Base-by-base conservation (phyloP, 2,797 vertebrate species). In the Onychomys leucogaster region DNA sequence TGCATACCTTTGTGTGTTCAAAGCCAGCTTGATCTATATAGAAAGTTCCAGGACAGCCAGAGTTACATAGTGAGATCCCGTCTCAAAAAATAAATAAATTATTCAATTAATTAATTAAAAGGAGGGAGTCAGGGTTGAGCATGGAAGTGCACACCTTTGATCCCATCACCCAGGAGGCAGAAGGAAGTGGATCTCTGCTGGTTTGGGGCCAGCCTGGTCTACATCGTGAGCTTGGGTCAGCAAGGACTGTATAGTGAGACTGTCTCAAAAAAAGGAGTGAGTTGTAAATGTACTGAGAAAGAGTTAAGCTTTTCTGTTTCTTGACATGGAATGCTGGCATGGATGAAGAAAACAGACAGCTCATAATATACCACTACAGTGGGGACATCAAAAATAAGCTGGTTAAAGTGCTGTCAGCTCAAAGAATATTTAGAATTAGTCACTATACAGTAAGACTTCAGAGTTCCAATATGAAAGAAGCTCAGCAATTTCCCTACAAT, bases 401-500 rank as follows among this genome's bases (percentile, higher is more conserved):
- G 34, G 37, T 46, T 84, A 92, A 49, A 55, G 25, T 84, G 61
- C 25, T 94, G 77, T 81, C 76, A 61, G 10, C 76, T 89, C n/a
- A 89, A 57, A 91, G 37, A 81, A 41, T 83, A 82, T n/a, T 94
- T 95, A 91, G 89, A 59, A 82, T 85, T 67, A 88, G n/a, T 80
- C 29, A 76, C 21, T 75, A 2, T 27, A 25, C 3, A 69, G 61
- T 17, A 82, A 55, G 75, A 86, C 4, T 87, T 87, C 85, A 43
- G 11, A 91, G 32, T 7, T 88, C n/a, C 11, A 49, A 57, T 37
- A 43, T 34, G 23, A 96, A 94, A 93, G 75, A 65, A 85, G 94
- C 32, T 29, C 76, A 91, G 57, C 10, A 7, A 12, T 49, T 94
- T 85, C 55, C 59, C 55, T n/a, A n/a, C 46, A 63, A 75, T 69